Base-by-base conservation (phyloP, 1,140 invertebrate species). In the Stenopsyche tienmushanensis region DNA sequence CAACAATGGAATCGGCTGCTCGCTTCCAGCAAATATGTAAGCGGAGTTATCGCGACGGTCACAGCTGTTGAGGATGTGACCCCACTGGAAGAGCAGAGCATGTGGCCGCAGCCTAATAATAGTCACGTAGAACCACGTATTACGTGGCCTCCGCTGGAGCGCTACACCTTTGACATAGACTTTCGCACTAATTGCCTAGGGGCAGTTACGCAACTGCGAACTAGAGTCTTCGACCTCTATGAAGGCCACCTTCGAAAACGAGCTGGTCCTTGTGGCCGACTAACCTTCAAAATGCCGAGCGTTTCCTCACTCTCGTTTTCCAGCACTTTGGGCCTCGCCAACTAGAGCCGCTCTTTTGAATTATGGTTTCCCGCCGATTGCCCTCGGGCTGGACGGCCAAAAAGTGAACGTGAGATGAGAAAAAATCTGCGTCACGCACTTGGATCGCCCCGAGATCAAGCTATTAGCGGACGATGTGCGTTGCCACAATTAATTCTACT, bases 341-440 rank as follows among this genome's bases (percentile, higher is more conserved):
- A 41, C 53, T 26, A 34, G 15, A 42, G 21, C 54, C 54, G 42
- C 39, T 57, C 39, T 20, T 57, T 18, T 34, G 13, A 17, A 21
- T 10, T 50, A n/a, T 5, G 47, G 17, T 52, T 39, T 57, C 7
- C 34, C 17, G 18, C 39, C 39, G 39, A 57, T 10, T 57, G 54
- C 54, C 29, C 54, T 42, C 17, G 5, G 54, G 54, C 54, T 17
- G 18, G 5, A 10, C 17, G 39, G 13, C 29, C 29, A 34, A 34
- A 34, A 34, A 34, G 29, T 34, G 29, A 57, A 20, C 54, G 54
- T 57, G 54, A 29, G 39, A 57, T 57, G 24, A 20, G 29, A 57
- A 55, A 57, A 57, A 57, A 57, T 41, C 39, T 57, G 54, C 54
- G 54, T 57, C 54, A 57, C 54, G 54, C 54, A 57, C 54, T n/a